These are phyloP conservation scores for Megaceryle maxima DNA, from an alignment of 2,113 vertebrate species.

Conservation along the genomic window DNA sequence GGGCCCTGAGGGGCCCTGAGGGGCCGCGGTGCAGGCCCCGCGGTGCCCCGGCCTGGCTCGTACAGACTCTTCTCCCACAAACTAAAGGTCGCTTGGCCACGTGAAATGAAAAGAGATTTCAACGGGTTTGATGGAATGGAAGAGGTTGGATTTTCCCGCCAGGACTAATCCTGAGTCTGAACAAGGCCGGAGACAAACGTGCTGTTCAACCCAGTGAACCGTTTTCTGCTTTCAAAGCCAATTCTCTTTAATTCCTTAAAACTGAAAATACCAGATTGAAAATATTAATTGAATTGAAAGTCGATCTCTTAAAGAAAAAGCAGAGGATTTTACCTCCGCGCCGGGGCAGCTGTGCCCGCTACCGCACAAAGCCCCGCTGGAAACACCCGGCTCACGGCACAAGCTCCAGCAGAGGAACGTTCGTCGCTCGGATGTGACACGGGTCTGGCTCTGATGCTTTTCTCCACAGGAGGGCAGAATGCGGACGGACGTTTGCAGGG, in stretches of 20 bases:
- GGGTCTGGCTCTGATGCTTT: not conserved
- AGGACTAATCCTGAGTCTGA: not conserved
- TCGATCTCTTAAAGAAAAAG: not conserved
- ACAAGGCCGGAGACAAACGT: not conserved
- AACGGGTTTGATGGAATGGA: not conserved
- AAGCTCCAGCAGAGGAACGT: no score
- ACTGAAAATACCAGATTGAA: not conserved
- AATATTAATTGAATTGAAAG: not conserved
- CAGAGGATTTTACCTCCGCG: not conserved
- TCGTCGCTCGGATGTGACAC: accelerated
- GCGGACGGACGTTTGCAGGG: not conserved
- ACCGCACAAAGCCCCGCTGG: accelerated
- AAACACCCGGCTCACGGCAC: not conserved
- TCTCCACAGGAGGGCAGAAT: not conserved
- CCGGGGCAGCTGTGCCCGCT: not conserved
- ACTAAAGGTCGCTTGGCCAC: not conserved
- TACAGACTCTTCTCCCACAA: no score
- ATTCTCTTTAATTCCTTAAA: not conserved
- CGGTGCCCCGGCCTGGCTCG: no score
- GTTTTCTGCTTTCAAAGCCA: not conserved
- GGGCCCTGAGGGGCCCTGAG: no score
- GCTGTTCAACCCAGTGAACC: not conserved
- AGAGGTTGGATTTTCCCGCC: not conserved
- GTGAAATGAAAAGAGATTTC: not conserved
- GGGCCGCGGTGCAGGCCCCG: no score